These are phyloP conservation scores for Drosophila azteca DNA, from an alignment of 1,140 invertebrate genomes.

Conservation along the genomic window DNA sequence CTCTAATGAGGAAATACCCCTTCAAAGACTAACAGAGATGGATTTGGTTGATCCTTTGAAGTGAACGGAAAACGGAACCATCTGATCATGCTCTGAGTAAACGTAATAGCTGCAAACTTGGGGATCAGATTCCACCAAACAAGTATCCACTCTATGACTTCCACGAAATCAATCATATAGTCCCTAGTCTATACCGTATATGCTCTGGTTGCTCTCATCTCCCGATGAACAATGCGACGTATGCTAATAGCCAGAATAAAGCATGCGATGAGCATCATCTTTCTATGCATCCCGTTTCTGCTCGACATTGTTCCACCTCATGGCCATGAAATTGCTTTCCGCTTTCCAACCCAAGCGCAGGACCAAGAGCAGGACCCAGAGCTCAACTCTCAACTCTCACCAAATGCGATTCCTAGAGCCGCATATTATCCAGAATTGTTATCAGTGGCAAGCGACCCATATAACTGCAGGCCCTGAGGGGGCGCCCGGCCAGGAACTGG, in stretches of 20 bases:
- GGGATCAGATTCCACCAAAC: too few relatives aligned
- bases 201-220: too few relatives aligned
- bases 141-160: background rate
- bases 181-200: background rate
- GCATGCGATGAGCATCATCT: slow-evolving; percentile 18
- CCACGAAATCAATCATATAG: background rate
- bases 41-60: too few relatives aligned
- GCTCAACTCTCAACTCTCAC: slow-evolving; percentile 1
- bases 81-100: too few relatives aligned
- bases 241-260: slow-evolving; percentile 23
- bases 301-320: slow-evolving; percentile 62
- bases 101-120: too few relatives aligned
- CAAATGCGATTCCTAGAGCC: slow-evolving; percentile 42
- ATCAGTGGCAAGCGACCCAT: slow-evolving; percentile 75
- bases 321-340: slow-evolving; percentile 75
- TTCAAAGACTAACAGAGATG: too few relatives aligned
- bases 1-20: too few relatives aligned
- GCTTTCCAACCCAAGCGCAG: slow-evolving; percentile 19
- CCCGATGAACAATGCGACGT: slow-evolving; percentile 1
- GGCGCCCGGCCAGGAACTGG: slow-evolving; percentile 37
- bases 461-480: slow-evolving; percentile 60
- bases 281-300: background rate
- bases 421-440: slow-evolving; percentile 62
- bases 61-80: too few relatives aligned
- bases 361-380: background rate